Evolutionary conservation across 2,888 invertebrate genomes (phyloP), one percentile per base, ranked within the genome.

Genomic region (Bimastos eiseni): DNA sequence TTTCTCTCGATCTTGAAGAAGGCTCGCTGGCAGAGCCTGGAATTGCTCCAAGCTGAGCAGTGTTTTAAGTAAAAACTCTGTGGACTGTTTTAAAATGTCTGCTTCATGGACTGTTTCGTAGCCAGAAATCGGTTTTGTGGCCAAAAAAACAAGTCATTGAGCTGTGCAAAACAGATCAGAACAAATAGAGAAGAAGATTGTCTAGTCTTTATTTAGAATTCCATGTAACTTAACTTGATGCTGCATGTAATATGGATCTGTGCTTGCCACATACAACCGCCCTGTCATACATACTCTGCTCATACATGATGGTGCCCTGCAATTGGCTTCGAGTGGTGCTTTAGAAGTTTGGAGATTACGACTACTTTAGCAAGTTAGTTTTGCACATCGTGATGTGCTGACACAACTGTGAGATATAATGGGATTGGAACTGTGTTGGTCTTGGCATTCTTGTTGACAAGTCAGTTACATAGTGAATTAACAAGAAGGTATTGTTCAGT

Each of bases 141-240:
- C 49, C 49, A 49, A 49, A 49, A 5, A 49, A 24, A 21, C 49
- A 49, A 49, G 49, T 49, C 49, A 49, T 49, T 3, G 30, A n/a
- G n/a, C 70, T 70, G 70, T 55, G 70, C 13, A n/a, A n/a, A n/a
- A n/a, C n/a, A n/a, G 13, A 30, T 41, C 41, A 41, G 41, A 30
- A n/a, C 30, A 70, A 17, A 70, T n/a, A 8, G 11, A 70, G 70
- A 70, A 8, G 30, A 70, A 70, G n/a, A 30, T 17, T 8, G 17
- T 70, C 70, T 70, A 70, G 70, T 70, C 70, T 70, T 70, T 70
- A 30, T 70, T 49, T 70, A 70, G 70, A 70, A 70, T 70, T 70
- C 70, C 70, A n/a, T 70, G 17, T 70, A n/a, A 70, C 30, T 70
- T 1, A 70, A 70, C 70, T 70, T 0, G 8, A n/a, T 70, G 70